Percentiles rank a stretch among this genome's conserved stretches.
Evolutionary conservation across 2,797 vertebrate genomes (phyloP).

Genomic region (Tapirus indicus): DNA sequence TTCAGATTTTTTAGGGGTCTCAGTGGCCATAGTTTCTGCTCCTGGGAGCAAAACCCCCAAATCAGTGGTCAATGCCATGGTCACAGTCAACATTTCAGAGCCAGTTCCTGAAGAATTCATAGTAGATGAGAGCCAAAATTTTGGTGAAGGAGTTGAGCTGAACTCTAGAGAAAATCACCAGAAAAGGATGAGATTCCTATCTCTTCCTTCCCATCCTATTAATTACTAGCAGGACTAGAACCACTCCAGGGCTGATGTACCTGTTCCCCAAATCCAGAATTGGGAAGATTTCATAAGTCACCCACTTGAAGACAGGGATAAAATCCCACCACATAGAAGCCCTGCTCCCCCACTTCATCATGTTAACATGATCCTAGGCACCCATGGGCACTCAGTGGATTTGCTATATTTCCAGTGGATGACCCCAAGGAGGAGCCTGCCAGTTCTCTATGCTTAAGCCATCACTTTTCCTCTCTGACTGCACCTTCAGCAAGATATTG

Average conservation of each 20-base stretch:
- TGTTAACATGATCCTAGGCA: background rate
- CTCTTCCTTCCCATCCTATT: background rate
- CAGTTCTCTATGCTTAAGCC: background rate
- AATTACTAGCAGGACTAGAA: background rate
- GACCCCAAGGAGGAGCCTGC: background rate
- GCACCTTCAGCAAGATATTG: background rate
- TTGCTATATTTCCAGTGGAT: background rate
- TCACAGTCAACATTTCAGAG: background rate
- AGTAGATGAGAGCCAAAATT: background rate
- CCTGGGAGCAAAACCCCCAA: background rate
- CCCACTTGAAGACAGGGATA: background rate
- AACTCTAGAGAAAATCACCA: constrained; percentile 64
- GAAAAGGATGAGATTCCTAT: background rate
- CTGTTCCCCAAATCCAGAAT: background rate
- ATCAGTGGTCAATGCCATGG: background rate
- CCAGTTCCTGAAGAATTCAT: background rate
- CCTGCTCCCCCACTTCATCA: background rate
- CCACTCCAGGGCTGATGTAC: background rate
- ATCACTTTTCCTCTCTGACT: background rate
- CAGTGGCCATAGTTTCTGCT: background rate
- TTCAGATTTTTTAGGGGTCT: background rate
- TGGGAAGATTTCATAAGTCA: background rate
- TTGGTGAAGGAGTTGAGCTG: constrained; percentile 39
- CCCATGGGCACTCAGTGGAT: background rate
- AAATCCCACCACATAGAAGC: background rate